phyloP scores from a whole-genome alignment of 2,113 vertebrate genomes.

The Taurulus bubalis region DNA sequence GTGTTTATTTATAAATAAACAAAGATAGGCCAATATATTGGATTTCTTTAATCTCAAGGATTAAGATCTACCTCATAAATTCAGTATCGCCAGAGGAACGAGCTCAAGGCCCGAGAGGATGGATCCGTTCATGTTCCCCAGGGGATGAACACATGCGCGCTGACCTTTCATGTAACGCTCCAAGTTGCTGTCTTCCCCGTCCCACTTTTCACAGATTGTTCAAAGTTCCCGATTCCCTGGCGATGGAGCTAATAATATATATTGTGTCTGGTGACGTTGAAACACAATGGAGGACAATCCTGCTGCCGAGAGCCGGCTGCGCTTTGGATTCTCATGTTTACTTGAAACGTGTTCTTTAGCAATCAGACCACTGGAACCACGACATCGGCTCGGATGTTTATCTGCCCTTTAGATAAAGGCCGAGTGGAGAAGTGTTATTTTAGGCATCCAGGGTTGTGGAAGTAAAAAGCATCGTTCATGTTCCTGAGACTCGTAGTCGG shows the following conservation, averaged over 20 bases:
- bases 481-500: neutral
- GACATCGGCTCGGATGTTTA: neutral
- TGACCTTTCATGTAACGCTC: neutral
- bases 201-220: conserved; percentile 21
- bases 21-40: neutral
- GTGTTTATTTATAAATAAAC: neutral
- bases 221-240: conserved; percentile 44
- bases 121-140: no score
- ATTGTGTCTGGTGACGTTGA: conserved; percentile 48
- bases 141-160: no score
- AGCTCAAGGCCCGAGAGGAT: no score
- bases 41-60: neutral
- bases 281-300: conserved; percentile 57
- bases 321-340: conserved; percentile 59
- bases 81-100: neutral
- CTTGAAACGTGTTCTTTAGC: conserved; percentile 58
- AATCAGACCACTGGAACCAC: conserved; percentile 18
- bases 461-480: neutral
- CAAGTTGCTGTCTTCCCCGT: neutral
- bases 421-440: neutral
- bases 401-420: neutral
- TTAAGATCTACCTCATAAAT: neutral
- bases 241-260: conserved; percentile 53
- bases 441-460: neutral
- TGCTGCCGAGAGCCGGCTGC: conserved; percentile 34